Percentiles rank a stretch among this genome's conserved stretches.
Evolutionary conservation across 2,888 invertebrate genomes (phyloP).

Genomic region (Galeruca laticollis): DNA sequence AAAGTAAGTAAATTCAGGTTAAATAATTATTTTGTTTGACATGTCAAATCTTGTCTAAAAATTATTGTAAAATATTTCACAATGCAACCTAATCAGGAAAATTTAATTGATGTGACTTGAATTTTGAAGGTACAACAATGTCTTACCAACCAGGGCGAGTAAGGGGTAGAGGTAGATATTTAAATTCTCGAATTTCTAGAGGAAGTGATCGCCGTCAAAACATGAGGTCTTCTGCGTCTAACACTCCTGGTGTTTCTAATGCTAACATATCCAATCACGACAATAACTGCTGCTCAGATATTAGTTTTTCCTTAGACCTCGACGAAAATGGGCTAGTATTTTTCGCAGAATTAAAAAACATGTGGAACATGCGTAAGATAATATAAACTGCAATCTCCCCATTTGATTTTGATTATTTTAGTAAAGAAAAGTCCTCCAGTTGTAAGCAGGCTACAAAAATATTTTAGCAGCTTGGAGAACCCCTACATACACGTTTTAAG

Average conservation of each 20-base stretch:
- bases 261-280: slow-evolving; percentile 57
- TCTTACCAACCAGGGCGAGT: slow-evolving; percentile 49
- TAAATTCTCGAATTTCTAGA: slow-evolving; percentile 39
- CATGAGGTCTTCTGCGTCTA: slow-evolving; percentile 25
- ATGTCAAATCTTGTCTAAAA: slow-evolving; percentile 21
- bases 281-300: slow-evolving; percentile 62
- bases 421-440: slow-evolving; percentile 65
- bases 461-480: slow-evolving; percentile 66
- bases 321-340: slow-evolving; percentile 65
- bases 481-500: slow-evolving; percentile 73
- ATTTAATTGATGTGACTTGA: slow-evolving; percentile 5
- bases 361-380: slow-evolving; percentile 58
- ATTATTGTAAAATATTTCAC: slow-evolving; percentile 23
- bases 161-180: slow-evolving; percentile 51
- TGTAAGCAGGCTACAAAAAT: slow-evolving; percentile 60
- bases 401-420: slow-evolving; percentile 46
- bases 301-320: slow-evolving; percentile 65
- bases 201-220: slow-evolving; percentile 32
- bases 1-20: slow-evolving; percentile 29
- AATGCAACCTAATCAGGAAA: neutral
- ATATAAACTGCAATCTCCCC: slow-evolving; percentile 6
- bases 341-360: slow-evolving; percentile 66
- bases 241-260: slow-evolving; percentile 34
- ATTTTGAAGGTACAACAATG: slow-evolving; percentile 43
- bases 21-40: slow-evolving; percentile 15